Evolutionary conservation across 2,797 vertebrate species (phyloP).

Genomic region (Peromyscus attwateri): DNA sequence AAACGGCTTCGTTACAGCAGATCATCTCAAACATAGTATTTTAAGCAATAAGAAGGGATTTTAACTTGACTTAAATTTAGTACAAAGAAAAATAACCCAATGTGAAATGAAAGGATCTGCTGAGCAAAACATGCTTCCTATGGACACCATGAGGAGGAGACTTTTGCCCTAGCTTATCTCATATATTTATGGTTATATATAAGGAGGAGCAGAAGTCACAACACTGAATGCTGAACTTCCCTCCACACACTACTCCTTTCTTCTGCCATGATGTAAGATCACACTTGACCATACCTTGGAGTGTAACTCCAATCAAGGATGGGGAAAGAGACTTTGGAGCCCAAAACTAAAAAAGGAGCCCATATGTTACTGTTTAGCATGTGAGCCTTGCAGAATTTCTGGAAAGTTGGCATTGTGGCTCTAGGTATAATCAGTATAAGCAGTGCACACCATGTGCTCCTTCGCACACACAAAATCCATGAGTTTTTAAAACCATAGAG

Average conservation of each 20-base stretch:
- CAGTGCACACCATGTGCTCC: neutral
- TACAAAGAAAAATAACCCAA: constrained; percentile 16
- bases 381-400: neutral
- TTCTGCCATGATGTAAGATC: neutral
- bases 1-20: neutral
- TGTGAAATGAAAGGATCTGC: constrained; percentile 29
- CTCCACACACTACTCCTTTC: neutral
- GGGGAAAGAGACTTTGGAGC: neutral
- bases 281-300: neutral
- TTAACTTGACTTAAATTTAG: constrained; percentile 67
- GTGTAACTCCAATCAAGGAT: neutral
- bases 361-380: neutral
- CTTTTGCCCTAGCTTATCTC: neutral
- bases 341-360: neutral
- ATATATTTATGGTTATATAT: neutral
- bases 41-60: constrained; percentile 46
- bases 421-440: neutral
- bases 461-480: neutral
- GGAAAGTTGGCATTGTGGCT: neutral
- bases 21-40: neutral
- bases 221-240: neutral
- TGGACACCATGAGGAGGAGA: neutral
- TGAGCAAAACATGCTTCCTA: neutral
- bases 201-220: neutral
- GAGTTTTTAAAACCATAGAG: constrained; percentile 4